Conservation (phyloP, 2,797 vertebrate genomes). For the Acomys russatus region DNA sequence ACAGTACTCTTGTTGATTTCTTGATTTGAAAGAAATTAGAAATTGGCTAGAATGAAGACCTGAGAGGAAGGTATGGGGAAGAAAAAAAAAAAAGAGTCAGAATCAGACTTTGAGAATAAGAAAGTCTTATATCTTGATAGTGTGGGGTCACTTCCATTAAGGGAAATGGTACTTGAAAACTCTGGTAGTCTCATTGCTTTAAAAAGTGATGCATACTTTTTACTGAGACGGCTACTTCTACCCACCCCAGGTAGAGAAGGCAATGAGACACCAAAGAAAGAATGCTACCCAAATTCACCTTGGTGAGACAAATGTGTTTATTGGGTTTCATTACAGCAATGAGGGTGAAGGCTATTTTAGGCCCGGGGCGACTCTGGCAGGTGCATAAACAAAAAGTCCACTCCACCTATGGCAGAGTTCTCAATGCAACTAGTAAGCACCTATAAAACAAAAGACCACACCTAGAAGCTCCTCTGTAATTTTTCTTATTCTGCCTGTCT, state of each 20-base stretch:
- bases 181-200: constrained; percentile 10
- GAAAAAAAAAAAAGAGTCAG: background rate
- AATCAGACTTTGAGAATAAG: background rate
- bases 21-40: constrained; percentile 64
- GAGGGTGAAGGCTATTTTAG: background rate
- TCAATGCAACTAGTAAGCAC: background rate
- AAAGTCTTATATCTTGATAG: background rate
- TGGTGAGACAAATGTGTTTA: background rate
- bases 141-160: constrained; percentile 18
- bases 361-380: background rate
- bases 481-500: background rate
- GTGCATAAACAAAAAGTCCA: background rate
- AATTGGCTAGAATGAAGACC: background rate
- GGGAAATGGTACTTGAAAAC: background rate
- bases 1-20: constrained; percentile 31
- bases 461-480: background rate
- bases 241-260: background rate
- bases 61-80: background rate
- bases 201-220: background rate
- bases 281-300: background rate
- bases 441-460: background rate
- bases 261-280: background rate
- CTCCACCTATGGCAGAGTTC: background rate
- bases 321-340: background rate
- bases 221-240: background rate